Evolutionary conservation across 2,797 vertebrate species (phyloP), one percentile per base, ranked within the genome.

Genomic region (Clarias fuscus): DNA sequence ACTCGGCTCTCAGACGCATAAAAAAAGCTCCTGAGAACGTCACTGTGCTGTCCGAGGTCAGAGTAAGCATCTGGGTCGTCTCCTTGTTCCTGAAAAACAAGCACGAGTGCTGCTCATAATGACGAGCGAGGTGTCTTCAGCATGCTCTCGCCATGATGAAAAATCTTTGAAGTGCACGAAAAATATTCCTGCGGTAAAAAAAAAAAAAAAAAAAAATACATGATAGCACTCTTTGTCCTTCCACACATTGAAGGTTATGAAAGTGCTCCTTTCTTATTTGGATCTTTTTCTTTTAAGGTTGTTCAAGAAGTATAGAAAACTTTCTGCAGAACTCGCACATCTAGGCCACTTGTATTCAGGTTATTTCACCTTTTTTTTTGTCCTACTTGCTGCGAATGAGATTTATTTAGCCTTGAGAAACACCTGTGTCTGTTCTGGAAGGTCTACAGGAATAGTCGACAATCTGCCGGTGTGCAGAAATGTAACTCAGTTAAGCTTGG

Each of bases 121-220:
- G 82, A 81, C 76, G 72, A 86, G 86, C 73, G 80, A 82, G 81
- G 83, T 86, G 72, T 85, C 22, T 72, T 70, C 79, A 73, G 72
- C 59, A 61, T 88, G 86, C 86, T 88, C 87, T 58, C 53, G 76
- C 27, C 33, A 64, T 89, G 88, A 89, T 58, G 53, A 83, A 88
- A 61, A 78, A 22, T 4, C 58, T 86, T 87, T 81, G 75, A 90
- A 85, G 84, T 13, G 64, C 56, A 86, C 11, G 53, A 71, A 75
- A 82, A 86, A 87, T 84, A 40, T 83, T 75, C 88, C 78, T 67
- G 80, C 68, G 61, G 68, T 85, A 85, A 65, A 75, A 84, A 73
- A 53, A 73, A 13, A n/a, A 48, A 0, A 33, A 33, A 33, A 1
- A 2, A 40, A 18, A 40, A 18, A 37, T 33, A 4, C 5, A 30